A percentile compares a stretch with the other conserved stretches of the same genome.
phyloP scores from a whole-genome alignment of 2,888 invertebrate genomes.

The Chymomyza amoena region DNA sequence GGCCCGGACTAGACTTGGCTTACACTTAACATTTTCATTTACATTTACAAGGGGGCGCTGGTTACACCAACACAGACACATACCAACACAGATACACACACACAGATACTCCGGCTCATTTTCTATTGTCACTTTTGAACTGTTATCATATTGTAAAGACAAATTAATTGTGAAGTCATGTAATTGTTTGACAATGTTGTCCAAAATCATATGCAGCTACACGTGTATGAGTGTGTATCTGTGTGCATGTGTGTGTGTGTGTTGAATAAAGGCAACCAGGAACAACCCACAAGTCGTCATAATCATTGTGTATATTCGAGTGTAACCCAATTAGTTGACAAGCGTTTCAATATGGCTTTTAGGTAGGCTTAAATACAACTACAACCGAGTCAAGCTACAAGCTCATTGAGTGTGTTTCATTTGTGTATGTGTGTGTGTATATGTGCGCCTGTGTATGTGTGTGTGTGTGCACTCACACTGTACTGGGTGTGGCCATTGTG shows the following conservation, averaged over 20 bases:
- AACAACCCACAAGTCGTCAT: slow-evolving; percentile 30
- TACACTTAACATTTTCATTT: not conserved
- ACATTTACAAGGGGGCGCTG: not conserved
- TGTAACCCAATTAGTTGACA: slow-evolving; percentile 62
- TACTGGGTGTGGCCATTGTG: not conserved
- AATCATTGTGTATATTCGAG: slow-evolving; percentile 42
- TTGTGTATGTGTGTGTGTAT: not conserved
- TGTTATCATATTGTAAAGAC: slow-evolving; percentile 50
- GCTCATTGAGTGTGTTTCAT: not conserved
- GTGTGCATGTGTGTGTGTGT: not conserved
- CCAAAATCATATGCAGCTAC: slow-evolving; percentile 14
- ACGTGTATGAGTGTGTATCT: not conserved
- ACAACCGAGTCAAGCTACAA: not conserved
- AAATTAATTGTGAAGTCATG: slow-evolving; percentile 69
- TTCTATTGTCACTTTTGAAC: slow-evolving; percentile 41
- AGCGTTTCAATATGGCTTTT: slow-evolving; percentile 31
- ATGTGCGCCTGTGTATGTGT: not conserved
- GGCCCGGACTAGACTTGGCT: not conserved
- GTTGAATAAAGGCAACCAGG: not conserved
- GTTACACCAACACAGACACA: not conserved
- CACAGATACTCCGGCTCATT: slow-evolving; percentile 5
- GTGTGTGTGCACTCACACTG: not conserved
- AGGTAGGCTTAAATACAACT: slow-evolving; percentile 3
- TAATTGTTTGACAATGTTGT: slow-evolving; percentile 61
- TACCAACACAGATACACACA: not conserved